phyloP scores from a whole-genome alignment of 1,140 invertebrate species.

The Hylaeus volcanicus region DNA sequence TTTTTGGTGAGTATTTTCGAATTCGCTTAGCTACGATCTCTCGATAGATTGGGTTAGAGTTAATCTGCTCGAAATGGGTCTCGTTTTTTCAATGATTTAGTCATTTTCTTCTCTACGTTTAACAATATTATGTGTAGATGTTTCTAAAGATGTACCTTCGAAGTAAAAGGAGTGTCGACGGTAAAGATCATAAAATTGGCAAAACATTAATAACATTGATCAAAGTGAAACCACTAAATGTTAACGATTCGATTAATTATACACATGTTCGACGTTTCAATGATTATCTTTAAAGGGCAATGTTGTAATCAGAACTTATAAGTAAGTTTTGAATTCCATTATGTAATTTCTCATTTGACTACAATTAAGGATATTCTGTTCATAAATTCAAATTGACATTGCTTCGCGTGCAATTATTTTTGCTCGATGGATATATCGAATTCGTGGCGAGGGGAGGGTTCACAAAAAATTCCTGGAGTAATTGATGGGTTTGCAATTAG shows the following conservation, averaged over 20 bases:
- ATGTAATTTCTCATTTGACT: not conserved
- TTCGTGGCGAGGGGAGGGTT: not conserved
- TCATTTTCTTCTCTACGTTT: too few relatives aligned
- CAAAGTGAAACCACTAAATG: too few relatives aligned
- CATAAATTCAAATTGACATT: not conserved
- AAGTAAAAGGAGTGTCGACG: too few relatives aligned
- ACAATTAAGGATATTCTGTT: not conserved
- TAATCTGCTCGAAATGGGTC: not conserved
- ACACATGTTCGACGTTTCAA: too few relatives aligned
- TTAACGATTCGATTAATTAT: too few relatives aligned
- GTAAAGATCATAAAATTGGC: too few relatives aligned
- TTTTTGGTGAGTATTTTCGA: not conserved
- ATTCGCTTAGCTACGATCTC: not conserved
- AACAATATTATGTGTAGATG: too few relatives aligned
- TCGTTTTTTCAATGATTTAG: too few relatives aligned
- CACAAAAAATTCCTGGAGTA: not conserved
- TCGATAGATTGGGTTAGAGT: not conserved
- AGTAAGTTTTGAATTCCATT: not conserved
- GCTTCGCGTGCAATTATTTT: not conserved
- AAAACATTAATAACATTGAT: too few relatives aligned
- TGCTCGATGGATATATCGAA: not conserved
- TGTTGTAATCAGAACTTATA: too few relatives aligned
- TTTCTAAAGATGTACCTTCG: too few relatives aligned
- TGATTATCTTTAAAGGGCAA: too few relatives aligned
- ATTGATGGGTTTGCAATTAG: slow-evolving; percentile 27